phyloP scores from a whole-genome alignment of 2,113 vertebrate species.

The Sus scrofa region T2T-Sscrofa CM000816.6:80394001-80394500 shows the following conservation, averaged over 20 bases:
- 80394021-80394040: not conserved
- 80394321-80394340: not conserved
- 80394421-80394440: not conserved
- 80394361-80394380: not conserved
- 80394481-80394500: not conserved
- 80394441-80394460: not conserved
- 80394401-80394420: not conserved
- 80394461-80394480: not conserved
- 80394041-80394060: not conserved
- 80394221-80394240: not conserved
- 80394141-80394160: not conserved
- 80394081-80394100: conserved; percentile 50
- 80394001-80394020: not conserved
- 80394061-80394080: not conserved
- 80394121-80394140: not conserved
- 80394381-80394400: not conserved
- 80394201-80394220: not conserved
- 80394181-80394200: not conserved
- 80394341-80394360: not conserved
- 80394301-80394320: not conserved
- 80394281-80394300: not conserved
- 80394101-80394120: conserved; percentile 18
- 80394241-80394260: not conserved
- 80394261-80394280: not conserved
- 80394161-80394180: not conserved